Base-by-base conservation (phyloP, 2,888 invertebrate genomes). In the Neoaliturus tenellus region DNA sequence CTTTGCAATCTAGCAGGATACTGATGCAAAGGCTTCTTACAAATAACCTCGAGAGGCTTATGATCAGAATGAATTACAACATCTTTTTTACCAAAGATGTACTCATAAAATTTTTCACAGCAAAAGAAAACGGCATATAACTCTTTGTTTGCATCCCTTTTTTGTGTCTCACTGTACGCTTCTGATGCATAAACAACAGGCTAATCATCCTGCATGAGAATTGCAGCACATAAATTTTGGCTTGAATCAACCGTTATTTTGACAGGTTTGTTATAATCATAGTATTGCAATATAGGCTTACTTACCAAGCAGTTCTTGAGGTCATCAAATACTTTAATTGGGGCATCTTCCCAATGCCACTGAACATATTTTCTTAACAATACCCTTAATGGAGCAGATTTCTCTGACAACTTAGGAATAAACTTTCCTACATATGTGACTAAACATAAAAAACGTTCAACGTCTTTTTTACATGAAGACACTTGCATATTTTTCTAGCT, bases 361-460 rank as follows among this genome's bases (percentile, higher is more conserved):
- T 28, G 44, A 5, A n/a, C 35, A 25, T 86, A 75, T 35, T 88
- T 88, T 81, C 85, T 85, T 23, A 87, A 48, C 51, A 67, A 35
- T 35, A 35, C 35, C n/a, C 67, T 67, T 20, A 89, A 83, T 85
- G 84, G n/a, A n/a, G n/a, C n/a, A n/a, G n/a, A n/a, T n/a, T n/a
- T n/a, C n/a, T n/a, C 25, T 39, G 88, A 86, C 17, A 88, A 84
- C 75, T 87, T 87, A 71, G 85, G 85, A 44, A 89, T 86, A 84
- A 88, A 89, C 87, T 67, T 14, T 6, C 6, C 31, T 4, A 67
- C 31, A n/a, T 67, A 88, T 20, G 87, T 88, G 0, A 87, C 85
- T 69, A 88, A 78, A n/a, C n/a, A n/a, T 31, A 89, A 85, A 51
- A 89, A 87, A 81, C 86, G 85, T 78, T 88, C 86, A 1, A 89